phyloP scores from a whole-genome alignment of 1,140 invertebrate genomes.

The Aphaenogaster rudis region DNA sequence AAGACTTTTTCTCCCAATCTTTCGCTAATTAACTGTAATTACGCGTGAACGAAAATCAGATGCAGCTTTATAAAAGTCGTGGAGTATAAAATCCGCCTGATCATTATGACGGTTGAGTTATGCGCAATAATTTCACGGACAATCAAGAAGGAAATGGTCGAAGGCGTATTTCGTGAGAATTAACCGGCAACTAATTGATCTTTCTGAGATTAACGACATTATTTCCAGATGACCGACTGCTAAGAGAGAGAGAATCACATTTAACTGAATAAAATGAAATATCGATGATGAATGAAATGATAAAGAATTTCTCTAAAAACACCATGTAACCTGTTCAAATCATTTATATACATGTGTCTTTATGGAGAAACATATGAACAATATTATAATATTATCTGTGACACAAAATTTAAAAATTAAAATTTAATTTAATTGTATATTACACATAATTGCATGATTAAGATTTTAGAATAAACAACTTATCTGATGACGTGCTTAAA shows the following conservation, averaged over 20 bases:
- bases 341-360: background rate
- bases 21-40: slow-evolving; percentile 76
- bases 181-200: slow-evolving; percentile 80
- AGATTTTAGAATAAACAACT: slow-evolving; percentile 25
- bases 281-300: background rate
- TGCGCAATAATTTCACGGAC: slow-evolving; percentile 80
- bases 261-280: slow-evolving; percentile 65
- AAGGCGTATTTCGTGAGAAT: slow-evolving; percentile 74
- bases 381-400: background rate
- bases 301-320: slow-evolving; percentile 16
- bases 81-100: slow-evolving; percentile 70
- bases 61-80: slow-evolving; percentile 71
- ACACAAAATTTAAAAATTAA: background rate
- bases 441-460: background rate
- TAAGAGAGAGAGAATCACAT: slow-evolving; percentile 21
- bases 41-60: slow-evolving; percentile 65
- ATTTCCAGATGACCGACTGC: slow-evolving; percentile 34
- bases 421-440: background rate
- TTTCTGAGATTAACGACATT: slow-evolving; percentile 74
- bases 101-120: slow-evolving; percentile 76
- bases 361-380: background rate
- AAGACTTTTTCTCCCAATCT: slow-evolving; percentile 53
- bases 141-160: slow-evolving; percentile 75
- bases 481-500: background rate
- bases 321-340: background rate